These are phyloP conservation scores for Temnothorax longispinosus DNA, from an alignment of 1,140 invertebrate genomes.

Conservation along the genomic window DNA sequence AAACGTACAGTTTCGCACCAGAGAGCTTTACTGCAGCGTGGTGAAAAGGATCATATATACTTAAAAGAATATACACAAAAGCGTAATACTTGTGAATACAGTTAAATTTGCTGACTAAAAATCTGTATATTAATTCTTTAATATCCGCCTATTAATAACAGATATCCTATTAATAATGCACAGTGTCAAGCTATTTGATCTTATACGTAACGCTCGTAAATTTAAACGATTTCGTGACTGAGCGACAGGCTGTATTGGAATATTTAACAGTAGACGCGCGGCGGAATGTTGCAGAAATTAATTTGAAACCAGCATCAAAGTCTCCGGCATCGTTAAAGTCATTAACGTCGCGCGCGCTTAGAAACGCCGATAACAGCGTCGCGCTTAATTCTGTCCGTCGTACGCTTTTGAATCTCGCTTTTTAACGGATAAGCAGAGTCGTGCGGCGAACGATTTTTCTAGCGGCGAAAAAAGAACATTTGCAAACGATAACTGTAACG, in stretches of 20 bases:
- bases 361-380: conserved; percentile 23
- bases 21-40: background rate
- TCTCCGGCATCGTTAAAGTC: conserved; percentile 25
- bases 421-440: background rate
- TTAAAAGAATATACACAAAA: conserved; percentile 11
- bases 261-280: conserved; percentile 26
- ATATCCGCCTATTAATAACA: conserved; percentile 4
- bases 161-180: conserved; percentile 8
- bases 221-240: conserved; percentile 43
- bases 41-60: background rate
- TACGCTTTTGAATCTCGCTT: conserved; percentile 16
- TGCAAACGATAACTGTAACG: conserved; percentile 10
- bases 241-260: background rate
- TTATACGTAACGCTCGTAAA: conserved; percentile 28
- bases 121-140: conserved; percentile 29
- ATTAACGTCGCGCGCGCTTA: conserved; percentile 41
- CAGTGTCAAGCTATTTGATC: conserved; percentile 16
- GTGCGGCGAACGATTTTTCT: background rate
- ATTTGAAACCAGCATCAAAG: conserved; percentile 39
- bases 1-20: conserved; percentile 35
- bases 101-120: conserved; percentile 19
- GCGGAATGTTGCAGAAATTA: conserved; percentile 33
- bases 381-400: background rate
- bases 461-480: background rate
- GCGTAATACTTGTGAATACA: background rate